Evolutionary conservation across 2,113 vertebrate species (phyloP).

Genomic region (Cercopithecus mona): DNA sequence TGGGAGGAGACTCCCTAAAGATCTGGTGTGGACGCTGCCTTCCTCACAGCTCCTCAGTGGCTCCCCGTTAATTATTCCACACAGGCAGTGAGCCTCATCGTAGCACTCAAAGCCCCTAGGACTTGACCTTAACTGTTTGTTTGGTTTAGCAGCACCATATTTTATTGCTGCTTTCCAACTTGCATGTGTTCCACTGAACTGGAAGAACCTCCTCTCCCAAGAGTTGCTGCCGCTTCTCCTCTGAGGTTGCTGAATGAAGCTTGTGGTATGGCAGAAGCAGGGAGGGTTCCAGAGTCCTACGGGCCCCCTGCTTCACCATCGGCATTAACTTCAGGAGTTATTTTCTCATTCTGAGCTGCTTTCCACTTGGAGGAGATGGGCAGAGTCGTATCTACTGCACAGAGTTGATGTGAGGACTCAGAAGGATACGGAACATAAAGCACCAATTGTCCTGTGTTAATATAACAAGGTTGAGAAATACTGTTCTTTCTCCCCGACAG

Average conservation of each 20-base stretch:
- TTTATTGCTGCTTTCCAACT: not conserved
- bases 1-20: not conserved
- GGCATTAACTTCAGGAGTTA: not conserved
- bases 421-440: not conserved
- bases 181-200: too few relatives aligned
- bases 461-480: not conserved
- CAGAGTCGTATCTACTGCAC: not conserved
- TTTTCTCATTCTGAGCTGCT: not conserved
- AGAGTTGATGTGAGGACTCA: not conserved
- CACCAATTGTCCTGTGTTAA: rapidly evolving
- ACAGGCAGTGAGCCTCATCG: not conserved
- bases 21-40: rapidly evolving
- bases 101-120: not conserved
- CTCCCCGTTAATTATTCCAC: not conserved
- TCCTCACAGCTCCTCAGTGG: not conserved
- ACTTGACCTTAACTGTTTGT: not conserved
- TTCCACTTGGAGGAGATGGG: not conserved
- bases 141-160: not conserved
- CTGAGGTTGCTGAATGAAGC: not conserved
- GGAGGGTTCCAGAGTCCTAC: not conserved
- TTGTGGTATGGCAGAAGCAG: not conserved
- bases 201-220: not conserved
- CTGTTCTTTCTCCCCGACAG: not conserved
- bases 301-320: not conserved
- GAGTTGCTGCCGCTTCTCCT: not conserved